phyloP scores from a whole-genome alignment of 2,797 vertebrate genomes.

The Luscinia megarhynchos region DNA sequence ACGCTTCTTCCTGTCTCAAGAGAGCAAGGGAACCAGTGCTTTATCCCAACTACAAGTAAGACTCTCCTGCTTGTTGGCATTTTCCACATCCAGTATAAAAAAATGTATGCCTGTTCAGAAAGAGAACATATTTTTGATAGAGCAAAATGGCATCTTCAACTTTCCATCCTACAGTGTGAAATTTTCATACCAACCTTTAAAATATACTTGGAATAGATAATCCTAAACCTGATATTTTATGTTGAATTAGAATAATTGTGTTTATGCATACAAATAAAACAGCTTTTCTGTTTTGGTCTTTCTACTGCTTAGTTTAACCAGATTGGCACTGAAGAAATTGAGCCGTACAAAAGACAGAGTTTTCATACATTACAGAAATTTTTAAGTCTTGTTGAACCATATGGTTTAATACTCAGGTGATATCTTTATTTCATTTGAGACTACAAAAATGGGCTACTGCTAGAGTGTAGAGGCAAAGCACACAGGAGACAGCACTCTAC shows the following conservation, averaged over 20 bases:
- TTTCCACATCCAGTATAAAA: neutral
- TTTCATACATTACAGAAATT: neutral
- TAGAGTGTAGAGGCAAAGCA: neutral
- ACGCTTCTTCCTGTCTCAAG: conserved; percentile 96
- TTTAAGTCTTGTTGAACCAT: neutral
- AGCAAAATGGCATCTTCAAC: neutral
- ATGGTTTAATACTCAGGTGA: neutral
- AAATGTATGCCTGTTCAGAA: neutral
- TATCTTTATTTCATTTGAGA: neutral
- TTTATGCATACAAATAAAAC: neutral
- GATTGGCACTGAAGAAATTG: neutral
- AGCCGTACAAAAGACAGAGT: neutral
- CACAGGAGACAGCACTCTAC: neutral
- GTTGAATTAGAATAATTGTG: neutral
- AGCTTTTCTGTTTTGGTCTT: neutral
- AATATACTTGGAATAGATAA: neutral
- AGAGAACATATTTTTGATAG: neutral
- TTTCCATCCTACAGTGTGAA: neutral
- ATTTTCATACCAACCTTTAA: neutral
- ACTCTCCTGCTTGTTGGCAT: neutral
- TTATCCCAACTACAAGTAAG: conserved; percentile 93
- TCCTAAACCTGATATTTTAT: neutral
- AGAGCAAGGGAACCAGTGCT: conserved; percentile 88
- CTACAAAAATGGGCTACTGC: neutral
- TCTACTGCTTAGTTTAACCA: neutral